Base-by-base conservation (phyloP, 1,140 invertebrate genomes). In the Leptopilina clavipes region DNA sequence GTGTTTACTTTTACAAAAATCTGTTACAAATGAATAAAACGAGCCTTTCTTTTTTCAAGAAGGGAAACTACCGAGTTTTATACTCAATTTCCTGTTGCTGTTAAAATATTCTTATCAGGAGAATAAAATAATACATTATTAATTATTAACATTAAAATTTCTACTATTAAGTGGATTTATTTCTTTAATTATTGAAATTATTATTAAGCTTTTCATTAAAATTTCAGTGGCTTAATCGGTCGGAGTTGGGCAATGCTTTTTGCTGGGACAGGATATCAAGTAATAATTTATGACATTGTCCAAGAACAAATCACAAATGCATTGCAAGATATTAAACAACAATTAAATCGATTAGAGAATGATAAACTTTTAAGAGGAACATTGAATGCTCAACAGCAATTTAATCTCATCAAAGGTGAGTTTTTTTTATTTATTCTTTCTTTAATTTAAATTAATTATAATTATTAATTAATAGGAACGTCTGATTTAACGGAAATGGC, bases 161-260 rank as follows among this genome's bases (percentile, higher is more conserved):
- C 5, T 31, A 5, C 25, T 31, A 31, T 31, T 31, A 31, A 31
- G 43, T n/a, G 8, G 8, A 9, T 11, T 11, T 44, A 11, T 5
- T 7, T 44, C 0, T 73, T 0, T 14, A 22, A 52, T 25, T 56
- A 25, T 40, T 71, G 1, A 12, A 56, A 10, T 25, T 12, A 43
- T 56, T 56, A 70, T n/a, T 9, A 77, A 56, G 19, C 19, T 73
- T 73, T 37, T 72, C 37, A 74, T 70, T 37, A 56, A 52, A 59
- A 79, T 91, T 92, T 56, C 86, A 98, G 97, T 89, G 98, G 98
- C 5, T 90, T 98, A 19, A 98, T 99, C 79, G 98, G 97, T 9
- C 93, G 95, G 72, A 98, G 96, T 83, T 99, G 97, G 96, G 94
- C 97, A 0, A 98, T 99, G 97, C 90, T 99, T 3, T 99, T 98